Conservation (phyloP, 2,888 invertebrate genomes). For the Augochlorella aurata region DNA sequence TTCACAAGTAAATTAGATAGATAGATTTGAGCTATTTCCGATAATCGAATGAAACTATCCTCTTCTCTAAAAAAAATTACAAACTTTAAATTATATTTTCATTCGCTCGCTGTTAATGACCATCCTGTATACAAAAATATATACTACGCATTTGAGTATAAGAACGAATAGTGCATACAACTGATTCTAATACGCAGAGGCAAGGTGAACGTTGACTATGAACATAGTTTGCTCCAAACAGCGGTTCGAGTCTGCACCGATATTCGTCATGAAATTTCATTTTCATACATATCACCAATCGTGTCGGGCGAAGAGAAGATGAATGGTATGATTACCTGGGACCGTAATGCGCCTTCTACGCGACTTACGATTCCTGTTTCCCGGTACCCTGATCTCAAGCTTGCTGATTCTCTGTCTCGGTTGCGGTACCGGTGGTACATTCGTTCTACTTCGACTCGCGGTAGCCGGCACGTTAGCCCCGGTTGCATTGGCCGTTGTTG, state of each 20-base stretch:
- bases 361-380: constrained; percentile 79
- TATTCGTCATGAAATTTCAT: not conserved
- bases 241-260: not conserved
- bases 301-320: constrained; percentile 44
- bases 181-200: not conserved
- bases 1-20: not conserved
- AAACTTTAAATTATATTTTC: not conserved
- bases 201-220: not conserved
- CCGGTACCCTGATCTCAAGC: constrained; percentile 67
- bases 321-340: constrained; percentile 76
- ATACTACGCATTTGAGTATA: too few species aligned
- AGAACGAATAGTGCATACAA: not conserved
- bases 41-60: not conserved
- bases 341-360: constrained; percentile 79
- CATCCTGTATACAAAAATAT: not conserved
- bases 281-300: constrained; percentile 19
- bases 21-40: not conserved
- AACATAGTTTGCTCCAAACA: not conserved
- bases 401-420: constrained; percentile 74
- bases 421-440: constrained; percentile 70
- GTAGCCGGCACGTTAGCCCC: constrained; percentile 33
- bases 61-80: not conserved
- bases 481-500: constrained; percentile 26
- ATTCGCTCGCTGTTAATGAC: not conserved
- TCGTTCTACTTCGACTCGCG: constrained; percentile 45